A percentile compares a stretch with the other conserved stretches of the same genome.
These are phyloP conservation scores for Colletes collaris DNA, from an alignment of 2,888 invertebrate species.

Conservation along the genomic window DNA sequence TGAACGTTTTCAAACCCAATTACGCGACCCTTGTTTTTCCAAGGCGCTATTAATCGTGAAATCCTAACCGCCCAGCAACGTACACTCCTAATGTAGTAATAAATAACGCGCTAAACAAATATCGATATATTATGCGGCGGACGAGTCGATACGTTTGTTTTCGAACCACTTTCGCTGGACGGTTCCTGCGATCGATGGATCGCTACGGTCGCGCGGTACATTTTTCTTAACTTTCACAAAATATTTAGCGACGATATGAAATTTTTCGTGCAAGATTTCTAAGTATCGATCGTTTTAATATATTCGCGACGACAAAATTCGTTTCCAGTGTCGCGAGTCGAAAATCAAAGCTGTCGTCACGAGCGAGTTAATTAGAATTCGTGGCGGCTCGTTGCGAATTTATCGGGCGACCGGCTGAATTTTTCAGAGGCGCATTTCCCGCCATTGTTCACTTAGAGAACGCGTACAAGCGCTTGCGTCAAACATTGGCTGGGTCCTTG, in stretches of 20 bases:
- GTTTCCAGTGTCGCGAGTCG: background rate
- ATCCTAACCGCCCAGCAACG: background rate
- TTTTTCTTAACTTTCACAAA: no score
- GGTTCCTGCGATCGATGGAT: no score
- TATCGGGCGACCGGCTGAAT: conserved; percentile 57
- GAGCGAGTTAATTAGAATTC: conserved; percentile 60
- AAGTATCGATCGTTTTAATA: no score
- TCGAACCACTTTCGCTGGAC: no score
- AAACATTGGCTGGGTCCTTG: conserved; percentile 39
- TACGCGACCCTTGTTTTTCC: conserved; percentile 38
- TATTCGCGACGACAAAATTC: no score
- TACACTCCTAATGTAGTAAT: conserved; percentile 4
- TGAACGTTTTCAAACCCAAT: conserved; percentile 33
- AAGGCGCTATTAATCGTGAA: conserved; percentile 38
- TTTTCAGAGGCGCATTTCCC: conserved; percentile 74
- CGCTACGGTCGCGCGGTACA: no score
- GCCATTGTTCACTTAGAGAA: conserved; percentile 68
- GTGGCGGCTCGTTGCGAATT: conserved; percentile 49
- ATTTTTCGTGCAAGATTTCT: no score
- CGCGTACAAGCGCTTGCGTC: conserved; percentile 59
- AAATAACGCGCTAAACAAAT: conserved; percentile 6
- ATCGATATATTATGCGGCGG: background rate
- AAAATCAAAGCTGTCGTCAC: conserved; percentile 21
- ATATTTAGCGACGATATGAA: no score
- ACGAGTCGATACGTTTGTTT: no score